phyloP scores from a whole-genome alignment of 2,797 vertebrate species.

The Hippoglossus hippoglossus region DNA sequence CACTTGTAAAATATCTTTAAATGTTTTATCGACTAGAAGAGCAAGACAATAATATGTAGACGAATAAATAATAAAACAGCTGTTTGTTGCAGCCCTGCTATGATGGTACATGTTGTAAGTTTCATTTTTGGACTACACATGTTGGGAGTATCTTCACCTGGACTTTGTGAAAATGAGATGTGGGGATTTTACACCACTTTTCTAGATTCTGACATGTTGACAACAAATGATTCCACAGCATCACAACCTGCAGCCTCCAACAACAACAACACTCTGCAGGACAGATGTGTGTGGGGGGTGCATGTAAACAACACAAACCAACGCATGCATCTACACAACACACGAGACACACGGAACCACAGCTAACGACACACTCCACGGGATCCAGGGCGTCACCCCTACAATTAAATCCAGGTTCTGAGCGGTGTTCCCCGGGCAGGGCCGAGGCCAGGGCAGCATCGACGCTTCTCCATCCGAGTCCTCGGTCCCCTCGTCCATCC shows the following conservation, averaged over 20 bases:
- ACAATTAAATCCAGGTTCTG: conserved; percentile 75
- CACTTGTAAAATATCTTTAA: no score
- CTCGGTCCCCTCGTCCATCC: conserved; percentile 62
- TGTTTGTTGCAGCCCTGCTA: no score
- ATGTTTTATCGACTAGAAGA: no score
- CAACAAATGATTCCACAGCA: not conserved
- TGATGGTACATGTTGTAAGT: no score
- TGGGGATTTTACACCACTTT: no score
- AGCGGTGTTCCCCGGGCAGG: conserved; percentile 45
- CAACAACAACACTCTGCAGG: not conserved
- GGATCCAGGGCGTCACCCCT: conserved; percentile 45
- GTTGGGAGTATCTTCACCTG: no score
- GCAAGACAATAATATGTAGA: no score
- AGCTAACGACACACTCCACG: conserved; percentile 10
- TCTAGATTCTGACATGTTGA: not conserved
- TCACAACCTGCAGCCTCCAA: not conserved
- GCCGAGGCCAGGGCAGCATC: conserved; percentile 59
- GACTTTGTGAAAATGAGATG: no score
- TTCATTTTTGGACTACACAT: no score
- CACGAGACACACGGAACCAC: conserved; percentile 5
- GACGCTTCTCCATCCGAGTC: conserved; percentile 69
- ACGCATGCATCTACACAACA: conserved; percentile 15
- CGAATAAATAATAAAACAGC: no score
- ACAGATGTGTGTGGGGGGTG: not conserved
- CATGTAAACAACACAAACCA: no score